Conservation (phyloP, 2,797 vertebrate species). For the Paguma larvata region DNA sequence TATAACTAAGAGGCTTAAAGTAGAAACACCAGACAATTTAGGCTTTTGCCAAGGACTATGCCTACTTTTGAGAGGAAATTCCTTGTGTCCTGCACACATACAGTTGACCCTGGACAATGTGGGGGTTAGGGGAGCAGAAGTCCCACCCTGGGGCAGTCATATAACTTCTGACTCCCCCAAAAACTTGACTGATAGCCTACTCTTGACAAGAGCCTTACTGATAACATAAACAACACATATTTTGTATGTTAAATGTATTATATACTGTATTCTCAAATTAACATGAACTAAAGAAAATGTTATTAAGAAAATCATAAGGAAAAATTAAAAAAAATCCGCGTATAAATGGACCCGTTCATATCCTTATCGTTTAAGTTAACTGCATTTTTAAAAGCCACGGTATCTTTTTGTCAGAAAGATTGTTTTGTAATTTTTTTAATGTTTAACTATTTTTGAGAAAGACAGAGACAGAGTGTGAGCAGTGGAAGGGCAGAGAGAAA, state of each 20-base stretch:
- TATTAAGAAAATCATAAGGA: background rate
- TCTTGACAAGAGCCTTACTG: background rate
- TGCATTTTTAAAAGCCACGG: constrained; percentile 39
- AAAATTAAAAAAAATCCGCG: background rate
- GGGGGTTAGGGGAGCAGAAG: background rate
- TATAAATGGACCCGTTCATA: background rate
- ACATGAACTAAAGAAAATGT: background rate
- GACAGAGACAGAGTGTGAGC: too few relatives aligned
- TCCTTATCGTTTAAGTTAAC: background rate
- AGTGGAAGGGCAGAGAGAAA: too few relatives aligned
- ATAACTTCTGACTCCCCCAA: background rate
- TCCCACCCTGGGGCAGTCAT: background rate
- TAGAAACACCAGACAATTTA: background rate
- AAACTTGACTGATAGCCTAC: background rate
- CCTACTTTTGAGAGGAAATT: background rate
- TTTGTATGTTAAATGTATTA: background rate
- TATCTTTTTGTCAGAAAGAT: background rate
- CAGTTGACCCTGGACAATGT: background rate
- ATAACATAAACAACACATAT: background rate
- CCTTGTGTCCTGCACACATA: background rate
- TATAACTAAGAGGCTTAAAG: constrained; percentile 65
- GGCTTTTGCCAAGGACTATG: background rate
- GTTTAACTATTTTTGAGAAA: too few relatives aligned
- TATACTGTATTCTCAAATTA: background rate
- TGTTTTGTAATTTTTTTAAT: too few relatives aligned